A percentile compares a stretch with the other conserved stretches of the same genome.
phyloP scores from a whole-genome alignment of 1,140 invertebrate genomes.

The Drosophila lowei region DNA sequence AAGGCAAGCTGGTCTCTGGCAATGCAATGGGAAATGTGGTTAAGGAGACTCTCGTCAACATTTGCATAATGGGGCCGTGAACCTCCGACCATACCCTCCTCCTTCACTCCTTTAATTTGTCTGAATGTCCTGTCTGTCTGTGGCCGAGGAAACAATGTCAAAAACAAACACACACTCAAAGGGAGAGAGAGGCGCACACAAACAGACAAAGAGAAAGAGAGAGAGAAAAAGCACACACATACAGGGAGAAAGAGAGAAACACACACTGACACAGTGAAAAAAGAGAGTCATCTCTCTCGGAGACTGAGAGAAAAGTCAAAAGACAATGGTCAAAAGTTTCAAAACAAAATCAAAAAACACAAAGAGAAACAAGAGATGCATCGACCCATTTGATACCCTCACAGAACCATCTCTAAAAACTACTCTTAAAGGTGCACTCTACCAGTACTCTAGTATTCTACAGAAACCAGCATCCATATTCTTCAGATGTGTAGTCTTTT shows the following conservation, averaged over 20 bases:
- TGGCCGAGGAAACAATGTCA: conserved; percentile 48
- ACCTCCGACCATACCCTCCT: conserved; percentile 37
- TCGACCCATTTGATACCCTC: too few species aligned
- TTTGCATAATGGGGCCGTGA: conserved; percentile 72
- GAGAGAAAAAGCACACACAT: too few species aligned
- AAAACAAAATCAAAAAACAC: conserved; percentile 46
- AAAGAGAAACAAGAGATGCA: neutral
- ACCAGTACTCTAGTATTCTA: too few species aligned
- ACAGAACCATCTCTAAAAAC: too few species aligned
- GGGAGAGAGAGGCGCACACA: conserved; percentile 3
- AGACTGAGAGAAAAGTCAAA: conserved; percentile 24
- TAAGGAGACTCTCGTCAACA: conserved; percentile 49
- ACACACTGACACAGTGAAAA: too few species aligned
- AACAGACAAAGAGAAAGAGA: neutral
- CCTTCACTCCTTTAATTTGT: conserved; percentile 28
- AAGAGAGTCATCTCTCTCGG: too few species aligned
- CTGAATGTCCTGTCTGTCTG: conserved; percentile 12
- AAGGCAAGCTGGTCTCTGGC: too few species aligned
- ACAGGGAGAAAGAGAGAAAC: too few species aligned
- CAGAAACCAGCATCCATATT: too few species aligned
- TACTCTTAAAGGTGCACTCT: too few species aligned
- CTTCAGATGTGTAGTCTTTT: too few species aligned
- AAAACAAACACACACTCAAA: conserved; percentile 11
- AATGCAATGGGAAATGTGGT: conserved; percentile 17
- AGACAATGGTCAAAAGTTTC: conserved; percentile 52